A percentile compares a stretch with the other conserved stretches of the same genome.
These are phyloP conservation scores for Poecilia latipinna DNA, from an alignment of 2,113 vertebrate species.

Conservation along the genomic window DNA sequence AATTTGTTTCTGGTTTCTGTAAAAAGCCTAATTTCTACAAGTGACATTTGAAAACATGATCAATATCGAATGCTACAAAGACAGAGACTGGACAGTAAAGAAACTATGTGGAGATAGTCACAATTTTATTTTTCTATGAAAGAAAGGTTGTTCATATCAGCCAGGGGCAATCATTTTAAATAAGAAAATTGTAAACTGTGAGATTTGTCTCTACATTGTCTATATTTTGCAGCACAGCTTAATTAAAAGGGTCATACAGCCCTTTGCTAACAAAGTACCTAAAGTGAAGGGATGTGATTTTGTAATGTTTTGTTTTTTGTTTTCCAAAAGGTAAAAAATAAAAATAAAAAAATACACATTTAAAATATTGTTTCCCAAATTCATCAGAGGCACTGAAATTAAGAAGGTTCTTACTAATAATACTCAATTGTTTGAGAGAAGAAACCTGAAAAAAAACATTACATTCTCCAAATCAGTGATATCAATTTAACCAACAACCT, in stretches of 20 bases:
- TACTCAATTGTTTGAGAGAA: constrained; percentile 33
- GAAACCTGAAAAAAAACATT: constrained; percentile 26
- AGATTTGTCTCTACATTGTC: constrained; percentile 77
- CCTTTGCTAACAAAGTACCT: constrained; percentile 64
- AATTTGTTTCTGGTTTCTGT: constrained; percentile 73
- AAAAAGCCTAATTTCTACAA: constrained; percentile 75
- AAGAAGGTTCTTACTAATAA: constrained; percentile 40
- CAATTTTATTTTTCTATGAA: constrained; percentile 86
- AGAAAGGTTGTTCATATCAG: constrained; percentile 80
- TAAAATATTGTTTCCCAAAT: constrained; percentile 61
- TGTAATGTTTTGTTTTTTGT: constrained; percentile 52
- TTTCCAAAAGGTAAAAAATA: constrained; percentile 51
- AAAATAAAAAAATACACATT: neutral
- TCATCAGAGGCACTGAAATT: constrained; percentile 64
- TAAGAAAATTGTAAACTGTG: constrained; percentile 74
- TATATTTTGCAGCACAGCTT: constrained; percentile 78
- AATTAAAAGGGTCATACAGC: constrained; percentile 64
- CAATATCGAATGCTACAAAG: constrained; percentile 62
- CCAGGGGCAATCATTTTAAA: constrained; percentile 81
- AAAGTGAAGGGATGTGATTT: constrained; percentile 65
- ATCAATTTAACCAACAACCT: constrained; percentile 25
- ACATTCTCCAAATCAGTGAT: constrained; percentile 37
- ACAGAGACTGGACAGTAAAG: constrained; percentile 51
- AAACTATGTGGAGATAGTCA: constrained; percentile 76
- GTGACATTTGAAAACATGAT: constrained; percentile 71